Conservation (phyloP, 2,888 invertebrate genomes). For the Luffia ferchaultella region DNA sequence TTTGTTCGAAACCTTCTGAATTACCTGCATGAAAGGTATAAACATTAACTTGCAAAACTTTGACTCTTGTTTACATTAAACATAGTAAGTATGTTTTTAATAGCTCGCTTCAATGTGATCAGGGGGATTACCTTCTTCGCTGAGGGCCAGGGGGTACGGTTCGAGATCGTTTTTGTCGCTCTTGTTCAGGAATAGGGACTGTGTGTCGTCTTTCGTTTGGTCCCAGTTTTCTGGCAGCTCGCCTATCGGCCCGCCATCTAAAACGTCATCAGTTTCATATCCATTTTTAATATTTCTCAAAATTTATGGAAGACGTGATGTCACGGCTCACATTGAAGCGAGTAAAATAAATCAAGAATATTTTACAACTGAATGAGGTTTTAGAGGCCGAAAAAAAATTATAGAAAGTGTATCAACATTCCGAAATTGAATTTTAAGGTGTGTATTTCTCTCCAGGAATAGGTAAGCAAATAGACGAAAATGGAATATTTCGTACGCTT, state of each 20-base stretch:
- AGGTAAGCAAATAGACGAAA: too few species aligned
- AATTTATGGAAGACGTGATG: slow-evolving; percentile 1
- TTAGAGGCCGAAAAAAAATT: too few species aligned
- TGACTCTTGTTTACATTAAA: background rate
- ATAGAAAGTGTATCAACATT: too few species aligned
- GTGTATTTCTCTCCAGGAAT: too few species aligned
- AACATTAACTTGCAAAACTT: background rate
- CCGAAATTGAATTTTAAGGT: too few species aligned
- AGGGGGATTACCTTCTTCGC: slow-evolving; percentile 51
- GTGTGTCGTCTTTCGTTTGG: slow-evolving; percentile 60
- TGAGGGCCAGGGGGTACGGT: slow-evolving; percentile 58
- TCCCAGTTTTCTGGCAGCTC: slow-evolving; percentile 63
- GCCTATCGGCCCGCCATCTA: slow-evolving; percentile 52
- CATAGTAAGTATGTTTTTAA: background rate
- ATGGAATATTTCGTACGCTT: too few species aligned
- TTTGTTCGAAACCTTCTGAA: slow-evolving; percentile 48
- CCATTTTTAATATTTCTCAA: background rate
- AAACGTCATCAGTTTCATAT: too few species aligned
- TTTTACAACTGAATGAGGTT: too few species aligned
- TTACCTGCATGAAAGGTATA: slow-evolving; percentile 28
- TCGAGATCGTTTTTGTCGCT: slow-evolving; percentile 63
- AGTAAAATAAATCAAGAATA: slow-evolving; percentile 8
- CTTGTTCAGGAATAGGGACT: slow-evolving; percentile 60
- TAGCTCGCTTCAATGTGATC: slow-evolving; percentile 4
- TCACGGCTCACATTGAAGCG: slow-evolving; percentile 19